Evolutionary conservation across 2,888 invertebrate genomes (phyloP).

Genomic region (Patella pellucida): DNA sequence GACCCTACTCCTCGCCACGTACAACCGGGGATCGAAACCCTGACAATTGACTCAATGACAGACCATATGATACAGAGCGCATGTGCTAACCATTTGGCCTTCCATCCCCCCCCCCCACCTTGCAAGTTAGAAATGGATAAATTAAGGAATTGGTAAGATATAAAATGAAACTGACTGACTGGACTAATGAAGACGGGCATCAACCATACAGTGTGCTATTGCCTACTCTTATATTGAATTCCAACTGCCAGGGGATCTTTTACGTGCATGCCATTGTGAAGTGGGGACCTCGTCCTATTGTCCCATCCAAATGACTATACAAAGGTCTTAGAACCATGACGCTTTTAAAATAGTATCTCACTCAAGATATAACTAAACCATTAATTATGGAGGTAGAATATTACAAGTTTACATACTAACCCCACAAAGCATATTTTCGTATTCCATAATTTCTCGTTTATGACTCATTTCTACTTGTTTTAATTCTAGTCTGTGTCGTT

Average conservation of each 20-base stretch:
- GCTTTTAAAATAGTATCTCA: background rate
- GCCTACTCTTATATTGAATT: background rate
- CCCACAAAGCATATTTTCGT: conserved; percentile 15
- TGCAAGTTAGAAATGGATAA: background rate
- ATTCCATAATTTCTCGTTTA: conserved; percentile 16
- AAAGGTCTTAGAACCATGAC: background rate
- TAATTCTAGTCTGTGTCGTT: conserved; percentile 24
- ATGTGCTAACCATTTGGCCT: no score
- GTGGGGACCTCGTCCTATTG: background rate
- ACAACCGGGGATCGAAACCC: no score
- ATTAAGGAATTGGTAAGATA: background rate
- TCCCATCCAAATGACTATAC: background rate
- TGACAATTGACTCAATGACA: no score
- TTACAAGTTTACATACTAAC: conserved; percentile 8
- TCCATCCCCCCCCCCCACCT: no score
- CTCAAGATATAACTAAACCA: no score
- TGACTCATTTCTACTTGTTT: conserved; percentile 23
- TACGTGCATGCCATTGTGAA: no score
- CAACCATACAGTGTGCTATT: no score
- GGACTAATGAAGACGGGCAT: no score
- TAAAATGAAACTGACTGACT: background rate
- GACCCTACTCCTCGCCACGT: no score
- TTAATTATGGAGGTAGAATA: no score
- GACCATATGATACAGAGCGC: no score
- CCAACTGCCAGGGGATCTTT: background rate